Evolutionary conservation across 2,113 vertebrate genomes (phyloP), one percentile per base, ranked within the genome.

Genomic region (Variabilichromis moorii): DNA sequence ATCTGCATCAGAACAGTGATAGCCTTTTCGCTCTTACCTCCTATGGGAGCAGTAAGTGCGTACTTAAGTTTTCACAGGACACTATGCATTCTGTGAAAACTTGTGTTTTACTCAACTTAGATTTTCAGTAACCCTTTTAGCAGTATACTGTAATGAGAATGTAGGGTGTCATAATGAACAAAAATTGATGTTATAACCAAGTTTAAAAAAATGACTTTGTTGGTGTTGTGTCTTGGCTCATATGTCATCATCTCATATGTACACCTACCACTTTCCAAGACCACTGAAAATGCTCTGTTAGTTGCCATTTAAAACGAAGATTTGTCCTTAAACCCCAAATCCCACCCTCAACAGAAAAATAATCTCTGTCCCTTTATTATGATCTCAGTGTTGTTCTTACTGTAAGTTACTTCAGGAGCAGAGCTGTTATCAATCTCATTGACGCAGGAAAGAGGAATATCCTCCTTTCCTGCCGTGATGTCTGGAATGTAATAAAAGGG

Each of bases 341-440:
- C 35, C 35, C 54, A 17, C 14, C n/a, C 14, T 80, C 33, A 55
- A 26, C 17, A 73, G 16, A 19, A 76, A 45, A 82, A 12, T 5
- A 51, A 61, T 33, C 11, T 71, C 40, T 61, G 68, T 45, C 68
- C 12, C 37, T 78, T 73, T 63, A 11, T 80, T 19, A 28, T 19
- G 6, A 57, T 55, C 6, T 82, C 5, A 28, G 4, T 21, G 31
- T 17, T 3, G 5, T 42, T 21, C 95, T 95, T 98, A 97, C 99
- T 99, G 94, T 99, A 99, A 10, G 97, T 97, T 89, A 99, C 99
- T 57, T 97, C 97, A 2, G 99, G 99, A 0, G 98, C 97, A 0
- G 98, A 97, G 0, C 97, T 98, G 87, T 37, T 95, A 86, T 99
- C 99, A 4, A 99, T 99, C 95, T 99, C 99, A 4, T 99, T 99